These are phyloP conservation scores for Scarus forsteni DNA, from an alignment of 2,797 vertebrate genomes.

Conservation along the genomic window DNA sequence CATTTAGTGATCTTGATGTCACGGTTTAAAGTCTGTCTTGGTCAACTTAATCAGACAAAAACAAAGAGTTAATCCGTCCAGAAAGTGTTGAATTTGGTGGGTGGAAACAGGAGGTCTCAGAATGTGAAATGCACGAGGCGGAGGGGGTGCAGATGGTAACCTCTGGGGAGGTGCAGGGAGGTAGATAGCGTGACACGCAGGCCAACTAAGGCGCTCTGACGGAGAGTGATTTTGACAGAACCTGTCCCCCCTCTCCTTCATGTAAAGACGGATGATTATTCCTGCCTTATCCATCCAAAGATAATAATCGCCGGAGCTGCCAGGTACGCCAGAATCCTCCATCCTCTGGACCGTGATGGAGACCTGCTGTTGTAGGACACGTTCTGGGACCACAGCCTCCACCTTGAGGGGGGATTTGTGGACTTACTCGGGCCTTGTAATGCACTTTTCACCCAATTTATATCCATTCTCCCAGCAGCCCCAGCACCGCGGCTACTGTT, in stretches of 20 bases:
- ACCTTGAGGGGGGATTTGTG: constrained; percentile 31
- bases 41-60: too few species aligned
- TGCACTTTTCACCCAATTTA: constrained; percentile 66
- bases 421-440: constrained; percentile 45
- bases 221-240: constrained; percentile 52
- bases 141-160: constrained; percentile 55
- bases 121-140: constrained; percentile 30
- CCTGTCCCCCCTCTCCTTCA: constrained; percentile 29
- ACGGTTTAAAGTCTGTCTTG: too few species aligned
- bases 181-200: constrained; percentile 64
- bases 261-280: constrained; percentile 37
- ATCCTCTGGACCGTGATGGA: constrained; percentile 31
- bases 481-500: constrained; percentile 59
- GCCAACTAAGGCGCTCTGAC: constrained; percentile 58
- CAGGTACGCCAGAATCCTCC: constrained; percentile 42
- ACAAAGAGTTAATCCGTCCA: too few species aligned
- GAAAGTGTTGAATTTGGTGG: background rate
- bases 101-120: background rate
- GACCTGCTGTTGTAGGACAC: constrained; percentile 33
- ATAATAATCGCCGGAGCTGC: constrained; percentile 33
- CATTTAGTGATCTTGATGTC: too few species aligned
- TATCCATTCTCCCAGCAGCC: constrained; percentile 43
- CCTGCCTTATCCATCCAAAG: constrained; percentile 14
- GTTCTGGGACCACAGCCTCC: constrained; percentile 31
- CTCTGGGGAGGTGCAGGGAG: constrained; percentile 64